Evolutionary conservation across 2,113 vertebrate species (phyloP), one percentile per base, ranked within the genome.

Genomic region (Trinectes maculatus): DNA sequence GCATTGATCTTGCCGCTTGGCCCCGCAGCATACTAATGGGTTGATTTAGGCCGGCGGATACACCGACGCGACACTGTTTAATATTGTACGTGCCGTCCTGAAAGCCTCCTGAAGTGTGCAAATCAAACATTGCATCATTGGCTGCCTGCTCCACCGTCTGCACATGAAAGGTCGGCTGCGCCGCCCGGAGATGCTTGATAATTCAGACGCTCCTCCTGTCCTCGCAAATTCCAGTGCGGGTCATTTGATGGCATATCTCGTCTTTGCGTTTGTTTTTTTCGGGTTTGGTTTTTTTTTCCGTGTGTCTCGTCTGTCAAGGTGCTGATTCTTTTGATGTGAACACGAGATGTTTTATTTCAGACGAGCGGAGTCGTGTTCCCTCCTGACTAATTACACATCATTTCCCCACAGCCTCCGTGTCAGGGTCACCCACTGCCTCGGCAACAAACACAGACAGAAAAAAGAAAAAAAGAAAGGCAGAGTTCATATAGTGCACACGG

Each of bases 401-500:
- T 92, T 94, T 92, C 84, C 92, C 89, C 77, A 84, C 92, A 87
- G 90, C 89, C 92, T 75, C 89, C 55, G 75, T 85, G 82, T 92
- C 92, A 90, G 85, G 84, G 88, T 88, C 90, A 76, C 89, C 88
- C 79, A 79, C 90, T 87, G 92, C 92, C 89, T 91, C 92, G 71
- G 89, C 86, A 92, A 90, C 92, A 93, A 92, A 93, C 90, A 87
- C 94, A 92, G 92, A n/a, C n/a, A n/a, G n/a, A n/a, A 93, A 93
- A 93, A 93, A 79, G 82, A 77, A 78, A 92, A 94, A 93, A 94
- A 93, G 75, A 82, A 82, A 80, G 93, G 67, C 69, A 70, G 91
- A 95, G 96, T 96, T 96, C 94, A 95, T 93, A 93, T 94, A 93
- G 95, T 92, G 94, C 94, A 90, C 89, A 93, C 93, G 91, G 95